Conservation (phyloP, 2,888 invertebrate species). For the Unio pictorum region DNA sequence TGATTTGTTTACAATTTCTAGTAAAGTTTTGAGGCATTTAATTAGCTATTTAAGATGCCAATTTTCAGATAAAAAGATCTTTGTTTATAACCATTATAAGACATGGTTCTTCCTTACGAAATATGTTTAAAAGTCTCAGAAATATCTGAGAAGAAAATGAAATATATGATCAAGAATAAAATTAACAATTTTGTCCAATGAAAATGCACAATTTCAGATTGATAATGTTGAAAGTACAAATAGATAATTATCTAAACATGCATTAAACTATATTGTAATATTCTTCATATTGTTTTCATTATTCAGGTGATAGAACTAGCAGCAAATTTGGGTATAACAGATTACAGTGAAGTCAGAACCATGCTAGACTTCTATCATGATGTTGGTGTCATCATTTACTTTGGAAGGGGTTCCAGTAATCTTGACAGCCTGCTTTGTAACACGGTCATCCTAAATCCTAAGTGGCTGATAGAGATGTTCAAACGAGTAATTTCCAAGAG, state of each 20-base stretch:
- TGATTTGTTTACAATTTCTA: too few species aligned
- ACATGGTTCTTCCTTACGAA: too few species aligned
- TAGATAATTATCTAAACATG: background rate
- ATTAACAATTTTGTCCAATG: too few species aligned
- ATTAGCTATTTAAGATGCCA: too few species aligned
- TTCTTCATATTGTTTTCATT: background rate
- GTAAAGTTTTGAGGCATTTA: too few species aligned
- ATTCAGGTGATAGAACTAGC: conserved; percentile 68
- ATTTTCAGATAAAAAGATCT: too few species aligned
- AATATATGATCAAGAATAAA: too few species aligned
- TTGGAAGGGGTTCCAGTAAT: conserved; percentile 52
- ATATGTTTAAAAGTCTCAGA: too few species aligned
- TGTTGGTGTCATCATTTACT: conserved; percentile 68
- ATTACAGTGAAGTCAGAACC: conserved; percentile 64
- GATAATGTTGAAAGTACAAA: too few species aligned
- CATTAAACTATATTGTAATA: background rate
- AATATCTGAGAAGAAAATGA: too few species aligned
- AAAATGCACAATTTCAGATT: too few species aligned
- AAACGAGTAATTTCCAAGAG: conserved; percentile 44
- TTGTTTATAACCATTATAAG: too few species aligned
- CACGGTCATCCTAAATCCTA: conserved; percentile 70
- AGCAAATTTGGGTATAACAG: conserved; percentile 60
- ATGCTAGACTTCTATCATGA: conserved; percentile 72
- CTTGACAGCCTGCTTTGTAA: conserved; percentile 62
- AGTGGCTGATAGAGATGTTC: conserved; percentile 70